Conservation (phyloP, 2,113 vertebrate species). For the Pongo pygmaeus region DNA sequence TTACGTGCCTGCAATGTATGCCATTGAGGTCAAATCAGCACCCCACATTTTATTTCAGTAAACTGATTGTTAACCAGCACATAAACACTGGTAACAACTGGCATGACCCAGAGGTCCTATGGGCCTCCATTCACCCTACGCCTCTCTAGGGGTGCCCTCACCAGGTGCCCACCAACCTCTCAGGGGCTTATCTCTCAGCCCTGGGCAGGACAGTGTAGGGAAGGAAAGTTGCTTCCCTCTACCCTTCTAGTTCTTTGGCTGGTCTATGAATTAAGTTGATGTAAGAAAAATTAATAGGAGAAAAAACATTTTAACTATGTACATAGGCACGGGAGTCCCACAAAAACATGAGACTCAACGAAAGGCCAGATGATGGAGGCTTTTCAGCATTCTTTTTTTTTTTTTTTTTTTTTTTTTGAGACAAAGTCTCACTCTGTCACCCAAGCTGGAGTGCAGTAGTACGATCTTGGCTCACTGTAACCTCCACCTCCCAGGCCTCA, state of each 20-base stretch:
- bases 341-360: background rate
- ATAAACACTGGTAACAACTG: background rate
- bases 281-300: background rate
- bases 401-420: too few species aligned
- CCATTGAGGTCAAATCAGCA: background rate
- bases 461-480: too few species aligned
- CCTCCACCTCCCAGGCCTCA: too few species aligned
- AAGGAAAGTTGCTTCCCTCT: background rate
- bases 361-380: background rate
- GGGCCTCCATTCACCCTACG: background rate
- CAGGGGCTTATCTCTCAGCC: background rate
- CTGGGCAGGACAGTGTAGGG: background rate
- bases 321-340: background rate
- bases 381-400: too few species aligned
- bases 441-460: too few species aligned
- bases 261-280: background rate
- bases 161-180: background rate
- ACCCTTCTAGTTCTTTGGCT: background rate
- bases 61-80: background rate
- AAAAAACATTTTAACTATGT: background rate
- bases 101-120: accelerated
- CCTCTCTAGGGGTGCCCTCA: background rate
- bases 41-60: background rate
- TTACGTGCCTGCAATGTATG: background rate
- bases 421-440: too few species aligned